Conservation (phyloP, 2,113 vertebrate genomes). For the Stigmatopora nigra region DNA sequence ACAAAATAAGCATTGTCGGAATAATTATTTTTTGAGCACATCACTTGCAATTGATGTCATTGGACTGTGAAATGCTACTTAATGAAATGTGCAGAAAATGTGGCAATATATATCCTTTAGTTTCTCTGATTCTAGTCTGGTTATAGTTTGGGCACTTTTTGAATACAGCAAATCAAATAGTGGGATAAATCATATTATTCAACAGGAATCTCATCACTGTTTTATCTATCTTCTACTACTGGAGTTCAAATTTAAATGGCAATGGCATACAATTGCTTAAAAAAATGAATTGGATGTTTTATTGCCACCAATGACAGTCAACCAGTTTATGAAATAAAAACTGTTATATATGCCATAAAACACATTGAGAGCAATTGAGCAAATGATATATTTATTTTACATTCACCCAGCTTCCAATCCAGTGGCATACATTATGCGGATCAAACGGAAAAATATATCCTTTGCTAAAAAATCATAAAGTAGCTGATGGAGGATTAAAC, state of each 20-base stretch:
- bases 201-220: not conserved
- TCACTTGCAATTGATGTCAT: too few species aligned
- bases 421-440: constrained; percentile 5
- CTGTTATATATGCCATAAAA: not conserved
- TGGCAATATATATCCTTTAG: not conserved
- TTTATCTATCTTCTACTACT: not conserved
- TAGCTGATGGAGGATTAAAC: constrained; percentile 30
- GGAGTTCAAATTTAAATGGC: not conserved
- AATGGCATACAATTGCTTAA: too few species aligned
- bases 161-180: not conserved
- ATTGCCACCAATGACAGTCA: too few species aligned
- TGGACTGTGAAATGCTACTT: not conserved
- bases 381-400: not conserved
- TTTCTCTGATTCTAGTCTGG: not conserved
- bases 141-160: not conserved
- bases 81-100: not conserved
- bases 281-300: too few species aligned
- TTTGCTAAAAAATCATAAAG: constrained; percentile 20
- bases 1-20: too few species aligned
- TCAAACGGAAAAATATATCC: constrained; percentile 6
- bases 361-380: not conserved
- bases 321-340: not conserved
- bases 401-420: not conserved
- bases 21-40: too few species aligned
- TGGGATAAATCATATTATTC: not conserved